A percentile compares a stretch with the other conserved stretches of the same genome.
Conservation (phyloP, 2,888 invertebrate species). For the Nymphalis urticae region DNA sequence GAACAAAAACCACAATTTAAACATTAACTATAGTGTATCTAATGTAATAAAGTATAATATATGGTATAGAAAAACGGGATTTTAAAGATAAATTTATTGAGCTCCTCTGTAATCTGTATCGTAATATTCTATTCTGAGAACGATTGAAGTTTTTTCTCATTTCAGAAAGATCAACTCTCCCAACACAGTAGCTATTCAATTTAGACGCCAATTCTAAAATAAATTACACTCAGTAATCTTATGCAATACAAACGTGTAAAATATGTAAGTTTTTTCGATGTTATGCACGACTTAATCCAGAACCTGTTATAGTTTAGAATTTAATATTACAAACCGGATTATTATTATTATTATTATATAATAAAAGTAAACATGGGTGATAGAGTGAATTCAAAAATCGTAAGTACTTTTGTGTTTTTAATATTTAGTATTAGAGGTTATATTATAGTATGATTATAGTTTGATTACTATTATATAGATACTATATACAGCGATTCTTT, state of each 20-base stretch:
- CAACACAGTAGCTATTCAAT: neutral
- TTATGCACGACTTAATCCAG: neutral
- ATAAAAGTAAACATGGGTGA: slow-evolving; percentile 22
- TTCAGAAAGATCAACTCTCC: slow-evolving; percentile 1
- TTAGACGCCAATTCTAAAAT: slow-evolving; percentile 18
- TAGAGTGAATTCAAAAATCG: slow-evolving; percentile 36
- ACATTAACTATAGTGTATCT: too few species aligned
- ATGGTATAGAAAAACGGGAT: too few species aligned
- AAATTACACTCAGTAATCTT: slow-evolving; percentile 14
- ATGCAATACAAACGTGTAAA: slow-evolving; percentile 21
- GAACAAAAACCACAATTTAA: too few species aligned
- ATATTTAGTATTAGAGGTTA: neutral
- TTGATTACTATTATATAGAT: neutral
- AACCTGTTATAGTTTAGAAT: neutral
- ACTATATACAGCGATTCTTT: neutral
- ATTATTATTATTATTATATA: neutral
- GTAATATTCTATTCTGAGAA: slow-evolving; percentile 3
- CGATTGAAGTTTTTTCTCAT: neutral
- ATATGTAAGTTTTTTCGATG: slow-evolving; percentile 15
- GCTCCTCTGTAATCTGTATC: neutral
- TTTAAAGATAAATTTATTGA: too few species aligned
- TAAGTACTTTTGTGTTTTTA: slow-evolving; percentile 32
- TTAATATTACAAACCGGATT: neutral
- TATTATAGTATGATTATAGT: neutral
- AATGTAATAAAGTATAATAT: too few species aligned